Percentiles rank a stretch among this genome's conserved stretches.
Evolutionary conservation across 2,888 invertebrate genomes (phyloP).

Genomic region (Erannis defoliaria): DNA sequence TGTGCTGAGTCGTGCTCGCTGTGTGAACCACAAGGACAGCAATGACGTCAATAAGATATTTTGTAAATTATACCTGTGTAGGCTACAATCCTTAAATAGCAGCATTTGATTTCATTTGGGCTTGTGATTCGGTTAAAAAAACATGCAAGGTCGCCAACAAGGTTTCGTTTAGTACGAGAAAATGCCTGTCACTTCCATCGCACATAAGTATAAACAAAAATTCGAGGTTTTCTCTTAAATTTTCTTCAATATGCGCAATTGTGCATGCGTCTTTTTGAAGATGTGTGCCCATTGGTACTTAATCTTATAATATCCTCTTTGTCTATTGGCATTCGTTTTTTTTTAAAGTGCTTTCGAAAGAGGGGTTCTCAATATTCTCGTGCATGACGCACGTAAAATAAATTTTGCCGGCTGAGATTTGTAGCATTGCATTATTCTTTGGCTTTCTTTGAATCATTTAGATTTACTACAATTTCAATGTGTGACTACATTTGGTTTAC

Average conservation of each 20-base stretch:
- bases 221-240: not conserved
- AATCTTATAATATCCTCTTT: not conserved
- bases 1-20: slow-evolving; percentile 24
- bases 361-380: slow-evolving; percentile 2
- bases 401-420: not conserved
- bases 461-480: not conserved
- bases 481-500: not conserved
- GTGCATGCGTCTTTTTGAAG: not conserved
- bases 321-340: not conserved
- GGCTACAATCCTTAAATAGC: slow-evolving; percentile 38
- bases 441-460: not conserved
- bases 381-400: slow-evolving; percentile 5
- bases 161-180: slow-evolving; percentile 13
- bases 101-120: slow-evolving; percentile 39
- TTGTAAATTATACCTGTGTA: slow-evolving; percentile 44
- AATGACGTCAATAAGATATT: slow-evolving; percentile 46
- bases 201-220: not conserved
- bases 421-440: not conserved
- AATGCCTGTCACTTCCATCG: slow-evolving; percentile 18
- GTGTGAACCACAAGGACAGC: slow-evolving; percentile 41
- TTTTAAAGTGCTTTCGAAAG: not conserved
- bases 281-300: not conserved
- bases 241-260: not conserved
- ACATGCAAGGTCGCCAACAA: slow-evolving; percentile 6
- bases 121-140: slow-evolving; percentile 32